A percentile compares a stretch with the other conserved stretches of the same genome.
Conservation (phyloP, 1,140 invertebrate genomes). For the Euglossa dilemma region DNA sequence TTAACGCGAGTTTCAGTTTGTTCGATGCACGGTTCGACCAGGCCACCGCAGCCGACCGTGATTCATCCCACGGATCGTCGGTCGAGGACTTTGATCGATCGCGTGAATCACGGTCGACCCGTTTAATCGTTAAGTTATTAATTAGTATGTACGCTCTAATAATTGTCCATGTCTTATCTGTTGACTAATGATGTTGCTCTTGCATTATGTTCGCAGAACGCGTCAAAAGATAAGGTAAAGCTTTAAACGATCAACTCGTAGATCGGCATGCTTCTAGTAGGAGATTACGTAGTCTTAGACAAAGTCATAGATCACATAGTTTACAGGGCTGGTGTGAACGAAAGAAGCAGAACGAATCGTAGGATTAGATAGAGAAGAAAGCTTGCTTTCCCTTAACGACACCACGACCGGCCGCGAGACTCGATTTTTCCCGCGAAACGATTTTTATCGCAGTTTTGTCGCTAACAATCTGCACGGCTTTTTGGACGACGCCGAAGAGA, state of each 20-base stretch:
- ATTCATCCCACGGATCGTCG: neutral
- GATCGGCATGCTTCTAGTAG: conserved; percentile 57
- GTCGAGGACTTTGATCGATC: neutral
- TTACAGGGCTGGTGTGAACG: conserved; percentile 29
- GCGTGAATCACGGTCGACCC: conserved; percentile 34
- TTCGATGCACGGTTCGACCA: conserved; percentile 41
- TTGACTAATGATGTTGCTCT: conserved; percentile 77
- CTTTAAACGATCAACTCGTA: conserved; percentile 70
- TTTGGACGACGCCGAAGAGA: conserved; percentile 31
- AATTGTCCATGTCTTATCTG: conserved; percentile 70
- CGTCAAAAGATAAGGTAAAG: conserved; percentile 81
- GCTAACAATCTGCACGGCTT: conserved; percentile 62
- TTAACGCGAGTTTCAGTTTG: too few relatives aligned
- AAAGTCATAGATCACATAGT: conserved; percentile 6
- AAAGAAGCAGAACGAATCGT: conserved; percentile 9
- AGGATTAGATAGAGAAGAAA: conserved; percentile 39
- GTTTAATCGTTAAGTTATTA: conserved; percentile 61
- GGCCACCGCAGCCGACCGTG: conserved; percentile 34
- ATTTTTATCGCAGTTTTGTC: neutral
- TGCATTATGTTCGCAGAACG: conserved; percentile 81
- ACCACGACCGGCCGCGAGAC: neutral
- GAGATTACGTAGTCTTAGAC: conserved; percentile 38
- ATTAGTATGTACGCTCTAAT: conserved; percentile 66
- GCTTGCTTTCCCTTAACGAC: conserved; percentile 51
- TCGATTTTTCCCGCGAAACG: neutral